phyloP scores from a whole-genome alignment of 2,797 vertebrate species.

The Pteronotus mesoamericanus region DNA sequence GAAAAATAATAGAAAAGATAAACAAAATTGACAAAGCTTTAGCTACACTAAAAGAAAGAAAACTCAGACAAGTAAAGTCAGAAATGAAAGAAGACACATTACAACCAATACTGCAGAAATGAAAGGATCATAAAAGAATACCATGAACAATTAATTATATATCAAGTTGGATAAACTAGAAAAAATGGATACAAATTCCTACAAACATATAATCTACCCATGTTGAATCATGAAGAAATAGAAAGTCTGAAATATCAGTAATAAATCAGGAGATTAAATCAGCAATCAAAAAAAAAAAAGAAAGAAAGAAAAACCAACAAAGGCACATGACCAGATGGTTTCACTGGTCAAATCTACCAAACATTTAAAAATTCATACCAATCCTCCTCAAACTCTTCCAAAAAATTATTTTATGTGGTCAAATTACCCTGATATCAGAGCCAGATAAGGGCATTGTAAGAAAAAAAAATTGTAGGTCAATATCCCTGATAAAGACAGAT shows the following conservation, averaged over 20 bases:
- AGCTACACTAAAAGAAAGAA: no score
- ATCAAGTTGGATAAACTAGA: neutral
- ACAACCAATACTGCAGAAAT: no score
- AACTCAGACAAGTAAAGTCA: no score
- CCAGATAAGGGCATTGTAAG: neutral
- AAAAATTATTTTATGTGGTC: neutral
- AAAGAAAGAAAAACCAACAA: no score
- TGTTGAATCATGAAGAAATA: neutral
- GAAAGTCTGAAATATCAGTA: neutral
- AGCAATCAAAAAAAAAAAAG: neutral
- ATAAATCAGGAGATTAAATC: neutral
- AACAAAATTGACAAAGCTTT: neutral
- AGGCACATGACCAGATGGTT: neutral
- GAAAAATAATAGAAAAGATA: neutral
- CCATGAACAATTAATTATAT: neutral
- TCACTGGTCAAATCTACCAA: neutral
- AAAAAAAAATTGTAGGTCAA: neutral
- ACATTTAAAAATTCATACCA: neutral
- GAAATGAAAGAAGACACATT: no score
- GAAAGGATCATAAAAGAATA: neutral
- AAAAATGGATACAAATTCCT: neutral
- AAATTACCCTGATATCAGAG: neutral
- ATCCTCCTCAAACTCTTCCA: neutral
- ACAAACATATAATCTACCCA: neutral
- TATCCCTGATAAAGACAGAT: neutral